Base-by-base conservation (phyloP, 1,140 invertebrate species). In the Drosophila nikananu region DNA sequence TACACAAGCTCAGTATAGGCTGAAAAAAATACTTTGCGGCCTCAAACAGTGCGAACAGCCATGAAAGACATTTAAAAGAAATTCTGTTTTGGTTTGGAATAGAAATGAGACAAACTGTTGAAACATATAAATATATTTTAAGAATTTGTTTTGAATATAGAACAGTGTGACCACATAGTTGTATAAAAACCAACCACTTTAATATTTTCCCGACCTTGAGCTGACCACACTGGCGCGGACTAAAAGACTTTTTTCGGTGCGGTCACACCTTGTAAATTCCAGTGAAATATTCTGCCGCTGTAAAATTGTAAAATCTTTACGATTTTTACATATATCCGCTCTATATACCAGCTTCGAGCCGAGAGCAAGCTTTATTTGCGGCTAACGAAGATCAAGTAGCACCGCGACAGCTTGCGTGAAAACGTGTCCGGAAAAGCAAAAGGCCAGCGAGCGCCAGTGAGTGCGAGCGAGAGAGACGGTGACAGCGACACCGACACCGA, bases 401-500 rank as follows among this genome's bases (percentile, higher is more conserved):
- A n/a, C 37, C 17, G 41, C 15, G 12, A 6, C 19, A 35, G 35
- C 27, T 57, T 25, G 44, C 30, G 42, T 21, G 37, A 49, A 73
- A 57, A 60, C 66, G 68, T 49, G 66, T 51, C 32, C 46, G 64
- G 64, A 70, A 41, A 68, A 74, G 30, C 41, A 17, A 74, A 37
- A 60, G 71, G 17, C 51, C 39, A 42, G 39, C 68, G 35, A 63
- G 19, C 41, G 67, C 42, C 57, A 23, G 39, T 25, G 60, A 65
- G 60, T 23, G 39, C 30, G 55, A 65, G 66, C 8, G 59, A 74
- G 41, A 79, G 35, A 42, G 41, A 59, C 72, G 46, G 70, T 57
- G 49, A 51, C 70, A 72, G 51, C 48, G 79, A 70, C 46, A 74
- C 73, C 81, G 82, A 81, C 74, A 84, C 71, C 80, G 67, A 75